A percentile compares a stretch with the other conserved stretches of the same genome.
These are phyloP conservation scores for Corythornis cristatus DNA, from an alignment of 2,113 vertebrate genomes.

Conservation along the genomic window DNA sequence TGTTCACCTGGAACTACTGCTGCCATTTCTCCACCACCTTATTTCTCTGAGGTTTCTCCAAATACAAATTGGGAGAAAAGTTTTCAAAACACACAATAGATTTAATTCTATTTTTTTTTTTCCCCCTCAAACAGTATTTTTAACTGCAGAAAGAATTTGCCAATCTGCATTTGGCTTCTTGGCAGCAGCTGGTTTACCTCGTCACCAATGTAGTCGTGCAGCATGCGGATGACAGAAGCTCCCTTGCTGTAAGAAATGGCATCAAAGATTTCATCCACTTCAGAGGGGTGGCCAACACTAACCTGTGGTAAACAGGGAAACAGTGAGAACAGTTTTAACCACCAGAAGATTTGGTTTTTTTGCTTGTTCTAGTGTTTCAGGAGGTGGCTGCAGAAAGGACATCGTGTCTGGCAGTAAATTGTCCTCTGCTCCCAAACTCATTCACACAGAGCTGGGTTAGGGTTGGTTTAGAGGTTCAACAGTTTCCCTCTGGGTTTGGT, in stretches of 20 bases:
- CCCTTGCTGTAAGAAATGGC: constrained; percentile 99
- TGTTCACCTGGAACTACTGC: neutral
- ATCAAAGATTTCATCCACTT: constrained; percentile 98
- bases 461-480: neutral
- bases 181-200: constrained; percentile 78
- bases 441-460: neutral
- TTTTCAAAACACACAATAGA: neutral
- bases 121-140: neutral
- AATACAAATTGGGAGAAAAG: neutral
- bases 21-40: neutral
- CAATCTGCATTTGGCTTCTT: neutral
- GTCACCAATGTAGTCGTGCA: constrained; percentile 96
- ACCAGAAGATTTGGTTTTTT: neutral
- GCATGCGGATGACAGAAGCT: constrained; percentile 97
- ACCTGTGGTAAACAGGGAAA: constrained; percentile 78
- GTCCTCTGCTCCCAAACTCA: neutral
- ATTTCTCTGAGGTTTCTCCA: neutral
- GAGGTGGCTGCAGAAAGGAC: neutral
- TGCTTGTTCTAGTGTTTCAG: neutral
- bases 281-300: constrained; percentile 94
- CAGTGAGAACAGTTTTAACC: neutral
- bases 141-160: neutral
- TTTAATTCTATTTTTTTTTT: neutral
- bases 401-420: no score
- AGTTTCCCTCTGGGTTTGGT: neutral